Evolutionary conservation across 2,797 vertebrate species (phyloP).

Genomic region (Merluccius polli): DNA sequence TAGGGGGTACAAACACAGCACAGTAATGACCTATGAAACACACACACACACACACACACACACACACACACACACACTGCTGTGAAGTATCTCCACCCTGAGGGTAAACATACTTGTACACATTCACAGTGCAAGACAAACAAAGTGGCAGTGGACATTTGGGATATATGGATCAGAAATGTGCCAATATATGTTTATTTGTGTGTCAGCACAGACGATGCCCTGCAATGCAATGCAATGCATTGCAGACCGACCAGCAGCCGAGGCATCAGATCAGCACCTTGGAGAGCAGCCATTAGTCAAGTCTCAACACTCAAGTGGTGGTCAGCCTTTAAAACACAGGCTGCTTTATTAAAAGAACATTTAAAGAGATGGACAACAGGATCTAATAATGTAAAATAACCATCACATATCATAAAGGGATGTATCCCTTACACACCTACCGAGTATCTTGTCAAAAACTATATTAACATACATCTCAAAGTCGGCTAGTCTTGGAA

Average conservation of each 20-base stretch:
- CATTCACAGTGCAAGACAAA: neutral
- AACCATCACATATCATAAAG: neutral
- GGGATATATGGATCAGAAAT: neutral
- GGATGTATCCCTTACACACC: neutral
- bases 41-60: neutral
- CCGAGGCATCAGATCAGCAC: neutral
- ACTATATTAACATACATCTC: neutral
- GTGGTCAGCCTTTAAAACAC: neutral
- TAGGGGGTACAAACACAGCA: neutral
- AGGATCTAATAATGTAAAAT: neutral
- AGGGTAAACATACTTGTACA: neutral
- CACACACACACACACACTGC: neutral
- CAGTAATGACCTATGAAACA: neutral
- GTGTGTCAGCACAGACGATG: conserved; percentile 1
- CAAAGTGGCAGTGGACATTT: neutral
- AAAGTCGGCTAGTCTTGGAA: neutral
- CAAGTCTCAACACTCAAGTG: neutral
- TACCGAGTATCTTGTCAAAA: neutral
- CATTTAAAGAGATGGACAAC: neutral
- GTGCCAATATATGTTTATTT: neutral
- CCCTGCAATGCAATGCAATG: neutral
- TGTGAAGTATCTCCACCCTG: neutral
- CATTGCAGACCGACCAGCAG: neutral
- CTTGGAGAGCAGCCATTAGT: neutral
- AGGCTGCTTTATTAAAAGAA: neutral